A percentile compares a stretch with the other conserved stretches of the same genome.
Evolutionary conservation across 2,797 vertebrate genomes (phyloP).

Genomic region (Chiloscyllium punctatum): DNA sequence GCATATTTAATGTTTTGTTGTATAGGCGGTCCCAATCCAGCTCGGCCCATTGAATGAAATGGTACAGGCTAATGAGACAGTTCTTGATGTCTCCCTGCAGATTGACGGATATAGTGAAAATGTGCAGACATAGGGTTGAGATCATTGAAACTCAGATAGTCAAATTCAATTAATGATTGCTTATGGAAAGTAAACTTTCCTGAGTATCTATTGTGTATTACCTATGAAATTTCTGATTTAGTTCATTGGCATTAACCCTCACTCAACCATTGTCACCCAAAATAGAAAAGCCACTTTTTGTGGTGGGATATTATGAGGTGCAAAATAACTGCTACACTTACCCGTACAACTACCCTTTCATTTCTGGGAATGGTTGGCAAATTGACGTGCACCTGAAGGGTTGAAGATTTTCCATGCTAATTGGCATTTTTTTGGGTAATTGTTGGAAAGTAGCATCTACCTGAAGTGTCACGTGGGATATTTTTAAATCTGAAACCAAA

Average conservation of each 20-base stretch:
- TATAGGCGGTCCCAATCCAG: neutral
- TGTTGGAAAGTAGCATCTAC: neutral
- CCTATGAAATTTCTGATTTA: neutral
- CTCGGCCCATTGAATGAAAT: neutral
- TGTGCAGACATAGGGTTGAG: neutral
- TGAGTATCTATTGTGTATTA: neutral
- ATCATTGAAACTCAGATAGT: constrained; percentile 1
- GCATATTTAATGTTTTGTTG: neutral
- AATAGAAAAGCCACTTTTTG: neutral
- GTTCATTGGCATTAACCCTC: neutral
- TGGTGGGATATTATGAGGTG: neutral
- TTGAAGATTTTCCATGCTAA: neutral
- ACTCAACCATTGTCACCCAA: neutral
- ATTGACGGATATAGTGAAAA: neutral
- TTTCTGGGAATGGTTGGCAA: too few species aligned
- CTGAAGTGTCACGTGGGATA: neutral
- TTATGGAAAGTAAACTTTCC: constrained; percentile 7
- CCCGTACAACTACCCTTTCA: neutral
- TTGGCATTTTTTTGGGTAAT: neutral
- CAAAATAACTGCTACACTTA: neutral
- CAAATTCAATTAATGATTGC: neutral
- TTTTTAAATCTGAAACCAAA: neutral
- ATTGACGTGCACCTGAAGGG: neutral
- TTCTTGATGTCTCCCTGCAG: neutral
- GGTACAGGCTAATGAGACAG: neutral